Conservation (phyloP, 1,140 invertebrate genomes). For the Neodiprion fabricii region DNA sequence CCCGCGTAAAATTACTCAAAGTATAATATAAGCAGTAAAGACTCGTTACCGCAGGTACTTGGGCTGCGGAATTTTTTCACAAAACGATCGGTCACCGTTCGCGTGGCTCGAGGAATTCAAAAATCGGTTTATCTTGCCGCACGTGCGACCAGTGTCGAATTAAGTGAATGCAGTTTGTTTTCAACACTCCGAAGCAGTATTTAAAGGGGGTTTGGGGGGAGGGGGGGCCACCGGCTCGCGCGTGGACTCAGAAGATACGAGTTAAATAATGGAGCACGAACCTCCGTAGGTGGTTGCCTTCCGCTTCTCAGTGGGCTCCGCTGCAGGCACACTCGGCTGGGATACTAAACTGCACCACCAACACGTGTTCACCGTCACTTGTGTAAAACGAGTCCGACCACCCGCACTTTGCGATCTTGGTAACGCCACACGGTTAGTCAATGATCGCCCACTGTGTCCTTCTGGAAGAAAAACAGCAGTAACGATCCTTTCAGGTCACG, state of each 20-base stretch:
- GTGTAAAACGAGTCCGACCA: not conserved
- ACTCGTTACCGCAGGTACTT: no score
- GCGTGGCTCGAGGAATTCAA: not conserved
- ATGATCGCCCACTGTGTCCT: no score
- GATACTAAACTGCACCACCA: not conserved
- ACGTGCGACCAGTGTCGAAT: not conserved
- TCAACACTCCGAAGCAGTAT: not conserved
- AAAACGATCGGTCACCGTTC: not conserved
- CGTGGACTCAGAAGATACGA: constrained; percentile 49
- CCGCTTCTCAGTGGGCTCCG: not conserved
- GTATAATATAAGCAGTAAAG: no score
- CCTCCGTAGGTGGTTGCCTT: constrained; percentile 11
- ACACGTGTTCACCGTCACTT: not conserved
- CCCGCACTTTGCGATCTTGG: no score
- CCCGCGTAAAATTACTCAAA: no score
- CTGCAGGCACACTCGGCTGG: not conserved
- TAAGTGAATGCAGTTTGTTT: constrained; percentile 15
- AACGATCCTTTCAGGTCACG: no score
- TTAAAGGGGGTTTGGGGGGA: constrained; percentile 13
- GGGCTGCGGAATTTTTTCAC: no score
- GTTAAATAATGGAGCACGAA: constrained; percentile 42
- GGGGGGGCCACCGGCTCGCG: constrained; percentile 19
- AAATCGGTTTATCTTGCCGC: not conserved
- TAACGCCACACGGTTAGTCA: no score
- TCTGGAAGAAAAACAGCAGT: no score